Base-by-base conservation (phyloP, 2,888 invertebrate genomes). In the Pristionchus entomophagus region DNA sequence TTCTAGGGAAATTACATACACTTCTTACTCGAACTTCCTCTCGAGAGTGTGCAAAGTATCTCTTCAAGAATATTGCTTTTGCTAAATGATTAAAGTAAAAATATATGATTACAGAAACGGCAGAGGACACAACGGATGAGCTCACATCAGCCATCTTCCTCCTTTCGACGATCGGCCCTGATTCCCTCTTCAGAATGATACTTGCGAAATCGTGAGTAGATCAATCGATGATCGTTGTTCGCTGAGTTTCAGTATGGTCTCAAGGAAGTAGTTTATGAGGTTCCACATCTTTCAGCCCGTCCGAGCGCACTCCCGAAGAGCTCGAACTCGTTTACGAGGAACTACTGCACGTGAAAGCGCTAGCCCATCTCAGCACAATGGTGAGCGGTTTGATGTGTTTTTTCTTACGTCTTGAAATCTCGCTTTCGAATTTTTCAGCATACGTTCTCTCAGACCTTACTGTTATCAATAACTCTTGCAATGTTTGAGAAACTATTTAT, bases 271-370 rank as follows among this genome's bases (percentile, higher is more conserved):
- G 19, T 17, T 17, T 10, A 5, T 8, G 56, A 22, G 5, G 4
- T n/a, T 38, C 8, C 32, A 41, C 10, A n/a, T 41, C 17, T 92
- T 93, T 29, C 94, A 96, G 96, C 89, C 95, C 96, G 73, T 95
- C 96, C 92, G 96, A 96, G 93, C 95, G 97, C 89, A 96, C 96
- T 22, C 94, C 95, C 26, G 96, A 96, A 93, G 97, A 97, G 94
- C 94, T 96, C 92, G 96, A 96, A 94, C 95, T 96, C 88, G 96
- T 97, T 89, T 96, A 96, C 93, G 96, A 96, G 92, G 96, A 97
- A 93, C 94, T 97, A 84, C 95, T 96, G 88, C 96, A 96, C 93
- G 96, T 97, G 91, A 96, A 96, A 91, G 96, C 96, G 26, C 94
- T 97, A 87, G 95, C 96, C 10, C 96, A 97, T 94, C 95, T 97